Evolutionary conservation across 2,113 vertebrate species (phyloP), one percentile per base, ranked within the genome.

Genomic region (Cyanoramphus novaezelandiae): DNA sequence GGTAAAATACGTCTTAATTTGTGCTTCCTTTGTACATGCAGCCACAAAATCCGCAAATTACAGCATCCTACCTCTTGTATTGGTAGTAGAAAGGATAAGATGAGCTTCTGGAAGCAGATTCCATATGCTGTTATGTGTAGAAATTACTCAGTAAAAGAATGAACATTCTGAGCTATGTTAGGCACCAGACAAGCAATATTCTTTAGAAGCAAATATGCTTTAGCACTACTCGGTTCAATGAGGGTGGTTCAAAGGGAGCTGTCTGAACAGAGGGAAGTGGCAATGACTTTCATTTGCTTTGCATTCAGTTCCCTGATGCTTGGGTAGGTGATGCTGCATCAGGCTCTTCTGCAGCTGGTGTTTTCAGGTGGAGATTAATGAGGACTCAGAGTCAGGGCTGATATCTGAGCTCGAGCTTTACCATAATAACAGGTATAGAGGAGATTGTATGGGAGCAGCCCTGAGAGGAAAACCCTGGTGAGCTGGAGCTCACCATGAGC

Each of bases 1-100:
- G 19, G 41, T 19, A 28, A 43, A 29, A 33, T 0, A 0, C 5
- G 11, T 43, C 50, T 3, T 17, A 1, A 6, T 19, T 52, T n/a
- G 18, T 57, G 11, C 15, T n/a, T 52, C 3, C 9, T 35, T 13
- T 77, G 68, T 29, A 13, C n/a, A 2, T 9, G 2, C 6, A 52
- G 13, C 52, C 28, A 14, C 35, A 25, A 17, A 53, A 25, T n/a
- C 28, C 53, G 19, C 49, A 35, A 6, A 7, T 14, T 15, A 0
- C 7, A 49, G 3, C 19, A 10, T 31, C 49, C 49, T 52, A 11
- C n/a, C 20, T 50, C 16, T 2, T 21, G 0, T 25, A 20, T 52
- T 27, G 28, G 15, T 25, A 39, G n/a, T 17, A n/a, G 39, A 50
- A 29, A 41, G 52, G 63, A 46, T 41, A 28, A 41, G 41, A 44